Conservation (phyloP, 2,888 invertebrate genomes). For the Agrilus cyanescens region DNA sequence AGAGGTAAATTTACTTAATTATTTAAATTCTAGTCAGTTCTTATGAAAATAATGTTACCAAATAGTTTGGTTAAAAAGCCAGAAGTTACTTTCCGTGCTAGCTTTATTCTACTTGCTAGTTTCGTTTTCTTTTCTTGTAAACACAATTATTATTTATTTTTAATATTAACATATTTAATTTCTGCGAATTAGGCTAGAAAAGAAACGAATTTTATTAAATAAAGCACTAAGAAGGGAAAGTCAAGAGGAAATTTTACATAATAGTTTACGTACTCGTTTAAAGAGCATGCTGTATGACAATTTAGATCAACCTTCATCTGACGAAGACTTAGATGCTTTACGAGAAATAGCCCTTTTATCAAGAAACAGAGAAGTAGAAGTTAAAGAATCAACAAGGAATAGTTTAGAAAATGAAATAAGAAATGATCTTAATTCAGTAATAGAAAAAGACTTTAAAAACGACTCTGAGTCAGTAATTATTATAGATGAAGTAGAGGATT, state of each 20-base stretch:
- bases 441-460: conserved; percentile 23
- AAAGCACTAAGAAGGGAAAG: conserved; percentile 39
- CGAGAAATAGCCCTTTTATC: conserved; percentile 10
- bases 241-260: conserved; percentile 21
- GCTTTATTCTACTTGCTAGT: no score
- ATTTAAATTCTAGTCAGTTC: no score
- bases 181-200: no score
- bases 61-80: no score
- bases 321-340: conserved; percentile 7
- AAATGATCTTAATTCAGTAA: background rate
- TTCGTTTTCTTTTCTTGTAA: no score
- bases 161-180: no score
- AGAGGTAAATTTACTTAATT: no score
- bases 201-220: conserved; percentile 27
- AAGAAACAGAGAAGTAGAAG: background rate
- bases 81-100: no score
- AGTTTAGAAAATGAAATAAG: conserved; percentile 5
- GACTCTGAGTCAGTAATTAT: conserved; percentile 3
- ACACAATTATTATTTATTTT: no score
- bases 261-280: conserved; percentile 27
- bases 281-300: conserved; percentile 24
- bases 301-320: conserved; percentile 7
- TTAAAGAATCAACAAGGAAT: conserved; percentile 9
- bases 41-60: no score
- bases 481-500: conserved; percentile 10